Evolutionary conservation across 2,888 invertebrate genomes (phyloP), one percentile per base, ranked within the genome.

Genomic region (Deroplatys truncata): DNA sequence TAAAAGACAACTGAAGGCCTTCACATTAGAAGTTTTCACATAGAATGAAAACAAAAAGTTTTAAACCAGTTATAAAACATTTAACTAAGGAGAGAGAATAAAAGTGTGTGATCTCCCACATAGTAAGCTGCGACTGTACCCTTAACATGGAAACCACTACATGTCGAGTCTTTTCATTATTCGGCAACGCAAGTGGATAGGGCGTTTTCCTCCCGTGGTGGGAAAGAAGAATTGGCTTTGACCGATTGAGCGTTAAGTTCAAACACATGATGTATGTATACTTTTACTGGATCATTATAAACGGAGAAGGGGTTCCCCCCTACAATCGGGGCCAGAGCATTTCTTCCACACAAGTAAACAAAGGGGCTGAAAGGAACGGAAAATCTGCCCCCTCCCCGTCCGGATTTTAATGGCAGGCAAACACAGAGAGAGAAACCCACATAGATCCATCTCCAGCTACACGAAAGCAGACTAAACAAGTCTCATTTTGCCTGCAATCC

Each of bases 291-390:
- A 85, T 85, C 85, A 85, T 85, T 85, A 85, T 25, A 85, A 85
- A 56, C 85, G 85, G 56, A 49, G 49, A 49, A 85, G 85, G 49
- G 35, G 56, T 28, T 8, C 0, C 15, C 28, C 28, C 84, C 84
- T 49, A 28, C 85, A 85, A 43, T 28, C 49, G 85, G 49, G 16
- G n/a, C 28, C 43, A 16, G 56, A 15, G n/a, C 56, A 49, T 85
- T 31, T 56, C 72, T 86, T 87, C 87, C 87, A 83, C 35, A 25
- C 87, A 87, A 87, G 87, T 87, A 87, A 87, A 83, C 87, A 82
- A 49, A 35, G 83, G 87, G 82, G 56, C 49, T 13, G 43, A 87
- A 72, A 72, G 20, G 56, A 72, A 72, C 56, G 56, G 56, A 20
- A 72, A 72, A 72, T 72, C 16, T 72, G 43, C 43, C 43, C 56